Percentiles rank a stretch among this genome's conserved stretches.
phyloP scores from a whole-genome alignment of 1,140 invertebrate species.

The Lepidurus apus region DNA sequence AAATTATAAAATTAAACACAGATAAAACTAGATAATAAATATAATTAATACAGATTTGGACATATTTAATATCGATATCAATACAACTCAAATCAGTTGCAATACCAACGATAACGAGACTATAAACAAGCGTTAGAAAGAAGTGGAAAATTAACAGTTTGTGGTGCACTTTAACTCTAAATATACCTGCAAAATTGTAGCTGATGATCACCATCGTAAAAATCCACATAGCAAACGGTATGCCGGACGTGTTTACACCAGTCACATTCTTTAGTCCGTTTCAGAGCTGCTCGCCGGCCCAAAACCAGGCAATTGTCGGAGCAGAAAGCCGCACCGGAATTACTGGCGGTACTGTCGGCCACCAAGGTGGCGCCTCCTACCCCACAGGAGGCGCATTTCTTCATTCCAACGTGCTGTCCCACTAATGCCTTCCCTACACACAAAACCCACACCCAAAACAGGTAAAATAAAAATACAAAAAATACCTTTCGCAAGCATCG shows the following conservation, averaged over 20 bases:
- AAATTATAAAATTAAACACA: no score
- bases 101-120: no score
- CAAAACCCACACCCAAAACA: background rate
- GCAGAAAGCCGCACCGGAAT: slow-evolving; percentile 58
- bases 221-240: slow-evolving; percentile 86
- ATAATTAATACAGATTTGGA: no score
- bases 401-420: background rate
- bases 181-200: slow-evolving; percentile 53
- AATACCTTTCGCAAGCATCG: no score
- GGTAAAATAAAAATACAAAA: no score
- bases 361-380: background rate
- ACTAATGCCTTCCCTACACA: background rate
- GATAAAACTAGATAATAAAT: no score
- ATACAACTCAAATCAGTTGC: no score
- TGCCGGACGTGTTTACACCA: slow-evolving; percentile 86
- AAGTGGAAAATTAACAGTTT: no score
- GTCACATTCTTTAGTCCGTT: slow-evolving; percentile 85
- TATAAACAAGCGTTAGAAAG: no score
- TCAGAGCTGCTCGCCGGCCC: slow-evolving; percentile 77
- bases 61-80: no score
- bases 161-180: no score
- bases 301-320: slow-evolving; percentile 84
- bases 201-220: slow-evolving; percentile 54
- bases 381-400: background rate
- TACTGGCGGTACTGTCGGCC: background rate